These are phyloP conservation scores for Pachycephala philippinensis DNA, from an alignment of 2,113 vertebrate genomes.

Conservation along the genomic window DNA sequence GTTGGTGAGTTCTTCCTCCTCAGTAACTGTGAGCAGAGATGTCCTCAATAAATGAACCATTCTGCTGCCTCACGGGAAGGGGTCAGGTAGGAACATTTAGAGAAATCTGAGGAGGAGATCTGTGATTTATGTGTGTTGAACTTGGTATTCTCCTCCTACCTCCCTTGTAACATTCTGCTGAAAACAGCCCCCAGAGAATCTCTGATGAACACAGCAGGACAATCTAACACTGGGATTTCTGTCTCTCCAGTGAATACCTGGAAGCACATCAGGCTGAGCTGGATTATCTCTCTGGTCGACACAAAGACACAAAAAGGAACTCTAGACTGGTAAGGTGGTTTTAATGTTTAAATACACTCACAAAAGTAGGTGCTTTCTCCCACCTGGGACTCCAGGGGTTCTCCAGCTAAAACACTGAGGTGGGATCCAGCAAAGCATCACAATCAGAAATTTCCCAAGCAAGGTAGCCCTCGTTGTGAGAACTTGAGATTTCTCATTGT, in stretches of 20 bases:
- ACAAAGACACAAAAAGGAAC: conserved; percentile 87
- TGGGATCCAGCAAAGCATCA: not conserved
- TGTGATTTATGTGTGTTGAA: not conserved
- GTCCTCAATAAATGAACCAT: not conserved
- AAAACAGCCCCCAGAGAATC: not conserved
- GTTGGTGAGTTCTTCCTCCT: not conserved
- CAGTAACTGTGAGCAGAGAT: not conserved
- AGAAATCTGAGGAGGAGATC: not conserved
- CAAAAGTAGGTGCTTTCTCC: not conserved
- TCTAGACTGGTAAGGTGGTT: conserved; percentile 87
- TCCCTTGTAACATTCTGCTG: not conserved
- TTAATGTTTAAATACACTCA: not conserved
- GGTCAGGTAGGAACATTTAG: not conserved
- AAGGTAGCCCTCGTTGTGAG: not conserved
- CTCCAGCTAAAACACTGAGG: not conserved
- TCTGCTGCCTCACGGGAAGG: not conserved
- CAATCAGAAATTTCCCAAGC: not conserved
- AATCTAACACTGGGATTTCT: not conserved
- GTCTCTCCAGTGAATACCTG: conserved; percentile 81
- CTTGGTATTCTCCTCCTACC: not conserved
- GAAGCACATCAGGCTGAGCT: conserved; percentile 86
- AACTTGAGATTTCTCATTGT: not conserved
- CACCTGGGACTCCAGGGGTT: not conserved
- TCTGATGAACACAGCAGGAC: not conserved
- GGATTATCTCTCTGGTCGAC: conserved; percentile 85